Evolutionary conservation across 2,113 vertebrate species (phyloP), one percentile per base, ranked within the genome.

Genomic region (Xenopus laevis): DNA sequence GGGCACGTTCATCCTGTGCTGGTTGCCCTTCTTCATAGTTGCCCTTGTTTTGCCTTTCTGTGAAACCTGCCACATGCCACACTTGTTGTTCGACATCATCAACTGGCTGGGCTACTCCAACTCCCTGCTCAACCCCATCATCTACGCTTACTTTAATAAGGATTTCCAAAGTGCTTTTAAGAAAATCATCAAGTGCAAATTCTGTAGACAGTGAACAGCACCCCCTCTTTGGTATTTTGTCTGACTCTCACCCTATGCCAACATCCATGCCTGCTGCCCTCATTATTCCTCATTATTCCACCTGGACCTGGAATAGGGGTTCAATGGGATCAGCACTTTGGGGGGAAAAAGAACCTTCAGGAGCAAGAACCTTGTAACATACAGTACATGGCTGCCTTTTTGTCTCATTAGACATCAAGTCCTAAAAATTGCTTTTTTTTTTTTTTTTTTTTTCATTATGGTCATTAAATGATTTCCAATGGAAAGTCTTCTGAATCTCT

Each of bases 31-130:
- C 82, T 99, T 98, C 87, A 98, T 97, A 75, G 96, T 98, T 70
- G 97, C 95, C 0, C 92, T 99, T 45, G 94, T 97, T 68, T 79
- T 98, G 77, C 97, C 97, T 71, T 98, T 98, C 83, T 99, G 97
- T 71, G 88, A 92, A 66, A 89, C 89, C 81, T 98, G 96, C 82
- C 92, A 91, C 78, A 97, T 98, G 96, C 96, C 97, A 40, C 83
- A 86, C 15, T 93, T 91, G 88, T 74, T 99, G 77, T 90, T 87
- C 13, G 93, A 93, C 52, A 92, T 98, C 62, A 97, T 99, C 69
- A 99, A 97, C 87, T 99, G 97, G 96, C 90, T 98, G 75, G 96
- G 96, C 77, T 99, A 99, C 81, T 97, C 97, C 79, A 99, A 98
- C 87, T 98, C 97, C 13, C 93, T 99, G 75, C 93, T 99, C 62